A percentile compares a stretch with the other conserved stretches of the same genome.
Evolutionary conservation across 1,140 invertebrate genomes (phyloP).

Genomic region (Diploscapter pachys): DNA sequence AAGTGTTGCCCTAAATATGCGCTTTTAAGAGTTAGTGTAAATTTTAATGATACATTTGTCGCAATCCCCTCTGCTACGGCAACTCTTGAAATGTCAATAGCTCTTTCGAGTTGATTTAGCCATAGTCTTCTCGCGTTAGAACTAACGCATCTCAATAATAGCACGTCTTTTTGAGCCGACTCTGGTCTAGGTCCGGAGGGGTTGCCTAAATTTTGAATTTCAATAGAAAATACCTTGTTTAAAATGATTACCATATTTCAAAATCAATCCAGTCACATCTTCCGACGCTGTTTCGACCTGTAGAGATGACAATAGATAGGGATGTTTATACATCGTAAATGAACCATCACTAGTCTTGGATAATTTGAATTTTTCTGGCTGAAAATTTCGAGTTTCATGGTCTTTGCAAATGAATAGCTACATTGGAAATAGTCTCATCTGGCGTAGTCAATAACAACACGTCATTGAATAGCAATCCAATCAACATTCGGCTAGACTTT

Average conservation of each 20-base stretch:
- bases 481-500: conserved; percentile 36
- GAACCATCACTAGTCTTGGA: conserved; percentile 31
- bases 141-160: conserved; percentile 29
- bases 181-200: not conserved
- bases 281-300: conserved; percentile 10
- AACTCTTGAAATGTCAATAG: conserved; percentile 38
- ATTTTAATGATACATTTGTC: not conserved
- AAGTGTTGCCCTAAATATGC: conserved; percentile 6
- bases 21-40: not conserved
- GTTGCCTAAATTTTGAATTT: too few species aligned
- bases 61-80: conserved; percentile 28
- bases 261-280: conserved; percentile 27
- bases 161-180: conserved; percentile 9
- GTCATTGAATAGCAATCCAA: conserved; percentile 45
- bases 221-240: not conserved
- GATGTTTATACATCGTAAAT: conserved; percentile 43
- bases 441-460: conserved; percentile 44
- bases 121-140: conserved; percentile 32
- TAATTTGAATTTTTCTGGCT: conserved; percentile 44
- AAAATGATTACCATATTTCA: conserved; percentile 20
- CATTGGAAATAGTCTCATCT: conserved; percentile 32
- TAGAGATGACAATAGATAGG: conserved; percentile 38
- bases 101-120: conserved; percentile 40
- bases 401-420: conserved; percentile 1
- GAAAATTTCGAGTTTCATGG: conserved; percentile 27